These are phyloP conservation scores for Hippopotamus amphibius DNA, from an alignment of 2,113 vertebrate genomes.

Conservation along the genomic window DNA sequence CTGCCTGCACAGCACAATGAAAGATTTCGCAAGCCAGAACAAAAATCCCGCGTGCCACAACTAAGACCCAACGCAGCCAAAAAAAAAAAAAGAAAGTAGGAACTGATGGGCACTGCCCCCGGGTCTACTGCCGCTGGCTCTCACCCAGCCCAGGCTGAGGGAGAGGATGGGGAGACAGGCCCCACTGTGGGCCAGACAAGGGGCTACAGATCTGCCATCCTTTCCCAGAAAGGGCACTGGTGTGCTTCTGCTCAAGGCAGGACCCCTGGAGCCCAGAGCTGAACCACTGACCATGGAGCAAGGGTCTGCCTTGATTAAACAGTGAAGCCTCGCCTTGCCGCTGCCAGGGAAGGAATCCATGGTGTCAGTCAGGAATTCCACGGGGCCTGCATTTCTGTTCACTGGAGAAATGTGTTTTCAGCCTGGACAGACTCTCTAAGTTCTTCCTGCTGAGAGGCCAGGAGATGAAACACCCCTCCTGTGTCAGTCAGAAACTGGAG, in stretches of 20 bases:
- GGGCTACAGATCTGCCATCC: background rate
- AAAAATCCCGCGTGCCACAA: too few species aligned
- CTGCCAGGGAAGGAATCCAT: background rate
- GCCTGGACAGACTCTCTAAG: background rate
- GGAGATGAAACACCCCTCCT: background rate
- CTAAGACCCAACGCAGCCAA: too few species aligned
- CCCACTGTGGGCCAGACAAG: background rate
- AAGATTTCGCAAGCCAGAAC: too few species aligned
- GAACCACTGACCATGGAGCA: background rate
- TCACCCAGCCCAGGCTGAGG: background rate
- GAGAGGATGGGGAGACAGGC: background rate
- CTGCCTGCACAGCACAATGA: too few species aligned
- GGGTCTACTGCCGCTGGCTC: background rate
- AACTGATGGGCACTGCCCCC: background rate
- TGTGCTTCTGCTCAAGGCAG: background rate
- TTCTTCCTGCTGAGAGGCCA: slow-evolving; percentile 1
- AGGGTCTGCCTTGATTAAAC: background rate
- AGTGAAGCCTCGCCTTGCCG: background rate
- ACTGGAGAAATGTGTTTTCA: background rate
- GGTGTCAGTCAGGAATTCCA: background rate
- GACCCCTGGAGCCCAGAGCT: background rate
- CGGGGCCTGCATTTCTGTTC: background rate
- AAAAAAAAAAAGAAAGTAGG: background rate
- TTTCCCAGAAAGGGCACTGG: background rate
- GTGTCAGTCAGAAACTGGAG: background rate